A percentile compares a stretch with the other conserved stretches of the same genome.
Evolutionary conservation across 2,888 invertebrate genomes (phyloP).

Genomic region (Lypha dubia): DNA sequence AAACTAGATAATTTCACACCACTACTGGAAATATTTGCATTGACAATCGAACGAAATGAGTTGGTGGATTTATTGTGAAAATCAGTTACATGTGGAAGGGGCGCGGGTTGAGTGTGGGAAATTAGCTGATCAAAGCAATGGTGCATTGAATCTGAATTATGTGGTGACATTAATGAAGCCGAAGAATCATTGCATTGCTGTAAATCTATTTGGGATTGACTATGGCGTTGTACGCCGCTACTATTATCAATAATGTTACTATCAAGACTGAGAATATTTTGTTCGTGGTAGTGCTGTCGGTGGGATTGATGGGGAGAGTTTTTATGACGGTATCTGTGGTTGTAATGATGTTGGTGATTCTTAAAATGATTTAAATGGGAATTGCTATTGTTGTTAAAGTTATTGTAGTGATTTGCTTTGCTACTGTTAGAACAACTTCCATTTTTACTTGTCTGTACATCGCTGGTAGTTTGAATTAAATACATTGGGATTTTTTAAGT

Average conservation of each 20-base stretch:
- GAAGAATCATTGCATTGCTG: neutral
- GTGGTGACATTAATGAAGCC: neutral
- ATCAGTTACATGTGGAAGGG: constrained; percentile 50
- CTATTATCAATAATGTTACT: constrained; percentile 66
- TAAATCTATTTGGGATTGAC: constrained; percentile 30
- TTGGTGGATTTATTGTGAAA: constrained; percentile 45
- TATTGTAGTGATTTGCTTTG: constrained; percentile 82
- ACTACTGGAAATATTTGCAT: constrained; percentile 38
- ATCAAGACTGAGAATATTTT: constrained; percentile 7
- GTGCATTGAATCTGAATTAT: constrained; percentile 22
- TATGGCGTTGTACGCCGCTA: constrained; percentile 58
- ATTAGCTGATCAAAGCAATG: constrained; percentile 26
- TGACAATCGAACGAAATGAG: constrained; percentile 34
- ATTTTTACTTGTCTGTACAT: constrained; percentile 83
- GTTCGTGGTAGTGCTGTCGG: constrained; percentile 59
- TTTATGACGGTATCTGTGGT: constrained; percentile 74
- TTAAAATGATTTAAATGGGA: constrained; percentile 75
- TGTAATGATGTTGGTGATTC: constrained; percentile 76
- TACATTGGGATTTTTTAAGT: constrained; percentile 33
- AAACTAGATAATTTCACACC: constrained; percentile 57
- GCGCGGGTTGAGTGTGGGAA: constrained; percentile 9
- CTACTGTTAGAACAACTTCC: constrained; percentile 74
- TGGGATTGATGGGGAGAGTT: constrained; percentile 67
- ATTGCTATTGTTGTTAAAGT: constrained; percentile 81
- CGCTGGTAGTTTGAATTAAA: constrained; percentile 78